These are phyloP conservation scores for Mimachlamys varia DNA, from an alignment of 2,888 invertebrate genomes.

Conservation along the genomic window DNA sequence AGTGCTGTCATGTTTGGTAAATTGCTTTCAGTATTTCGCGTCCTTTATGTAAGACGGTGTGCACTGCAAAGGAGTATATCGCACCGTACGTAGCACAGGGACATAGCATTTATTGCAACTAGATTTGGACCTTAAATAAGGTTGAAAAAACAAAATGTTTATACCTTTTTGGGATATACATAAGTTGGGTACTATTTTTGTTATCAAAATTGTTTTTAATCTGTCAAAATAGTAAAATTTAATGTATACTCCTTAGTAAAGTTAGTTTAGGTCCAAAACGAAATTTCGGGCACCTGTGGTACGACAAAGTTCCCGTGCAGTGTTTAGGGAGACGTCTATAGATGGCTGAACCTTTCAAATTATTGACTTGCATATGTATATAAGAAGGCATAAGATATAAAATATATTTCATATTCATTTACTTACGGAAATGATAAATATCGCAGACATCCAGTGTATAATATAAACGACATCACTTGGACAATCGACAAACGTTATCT, in stretches of 20 bases:
- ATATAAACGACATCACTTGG: background rate
- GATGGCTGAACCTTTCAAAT: background rate
- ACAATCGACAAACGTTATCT: background rate
- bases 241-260: too few relatives aligned
- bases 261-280: too few relatives aligned
- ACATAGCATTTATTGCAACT: too few relatives aligned
- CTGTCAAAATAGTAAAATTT: too few relatives aligned
- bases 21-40: background rate
- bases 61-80: background rate
- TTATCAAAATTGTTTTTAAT: too few relatives aligned
- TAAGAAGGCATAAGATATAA: background rate
- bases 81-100: too few relatives aligned
- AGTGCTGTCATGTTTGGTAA: background rate
- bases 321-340: background rate
- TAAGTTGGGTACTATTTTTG: too few relatives aligned
- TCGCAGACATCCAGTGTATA: background rate
- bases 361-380: background rate
- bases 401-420: background rate
- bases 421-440: background rate
- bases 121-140: too few relatives aligned
- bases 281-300: too few relatives aligned
- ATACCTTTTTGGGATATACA: too few relatives aligned
- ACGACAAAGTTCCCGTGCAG: too few relatives aligned
- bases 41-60: background rate
- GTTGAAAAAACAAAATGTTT: too few relatives aligned